Percentiles rank a stretch among this genome's conserved stretches.
Evolutionary conservation across 2,113 vertebrate genomes (phyloP).

Genomic region (Scomber japonicus): DNA sequence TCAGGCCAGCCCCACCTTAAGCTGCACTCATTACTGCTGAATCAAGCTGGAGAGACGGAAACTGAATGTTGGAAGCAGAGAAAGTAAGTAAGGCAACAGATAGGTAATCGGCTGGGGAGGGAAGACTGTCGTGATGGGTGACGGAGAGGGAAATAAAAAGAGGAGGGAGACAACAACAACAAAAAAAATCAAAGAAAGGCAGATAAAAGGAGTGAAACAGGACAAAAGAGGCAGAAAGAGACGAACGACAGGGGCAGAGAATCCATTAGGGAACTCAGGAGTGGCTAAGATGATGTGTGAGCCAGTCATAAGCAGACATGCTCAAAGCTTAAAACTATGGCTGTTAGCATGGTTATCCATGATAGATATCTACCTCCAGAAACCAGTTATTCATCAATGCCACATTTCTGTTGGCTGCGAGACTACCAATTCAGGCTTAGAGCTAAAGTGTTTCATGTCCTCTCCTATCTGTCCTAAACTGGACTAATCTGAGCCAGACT

Average conservation of each 20-base stretch:
- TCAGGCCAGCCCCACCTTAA: slow-evolving; percentile 70
- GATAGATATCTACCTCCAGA: slow-evolving; percentile 70
- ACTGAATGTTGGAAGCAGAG: slow-evolving; percentile 37
- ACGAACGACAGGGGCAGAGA: slow-evolving; percentile 48
- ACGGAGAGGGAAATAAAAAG: slow-evolving; percentile 34
- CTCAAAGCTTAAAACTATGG: slow-evolving; percentile 62
- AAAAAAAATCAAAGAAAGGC: slow-evolving; percentile 18
- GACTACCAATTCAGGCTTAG: slow-evolving; percentile 34
- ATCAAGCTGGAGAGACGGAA: slow-evolving; percentile 61
- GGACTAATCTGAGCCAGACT: slow-evolving; percentile 11
- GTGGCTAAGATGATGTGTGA: slow-evolving; percentile 68
- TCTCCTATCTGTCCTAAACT: slow-evolving; percentile 18
- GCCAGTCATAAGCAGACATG: slow-evolving; percentile 63
- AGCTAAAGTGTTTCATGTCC: slow-evolving; percentile 11
- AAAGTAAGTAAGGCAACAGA: slow-evolving; percentile 25
- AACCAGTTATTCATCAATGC: slow-evolving; percentile 72
- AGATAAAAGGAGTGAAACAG: slow-evolving; percentile 31
- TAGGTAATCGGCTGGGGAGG: slow-evolving; percentile 32
- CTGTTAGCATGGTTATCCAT: slow-evolving; percentile 66
- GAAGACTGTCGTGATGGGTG: slow-evolving; percentile 46
- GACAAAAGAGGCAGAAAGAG: slow-evolving; percentile 44
- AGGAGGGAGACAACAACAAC: slow-evolving; percentile 28
- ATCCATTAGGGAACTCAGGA: slow-evolving; percentile 66
- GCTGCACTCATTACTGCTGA: slow-evolving; percentile 75
- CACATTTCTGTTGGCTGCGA: slow-evolving; percentile 50